Base-by-base conservation (phyloP, 2,113 vertebrate species). In the Myocastor coypus region DNA sequence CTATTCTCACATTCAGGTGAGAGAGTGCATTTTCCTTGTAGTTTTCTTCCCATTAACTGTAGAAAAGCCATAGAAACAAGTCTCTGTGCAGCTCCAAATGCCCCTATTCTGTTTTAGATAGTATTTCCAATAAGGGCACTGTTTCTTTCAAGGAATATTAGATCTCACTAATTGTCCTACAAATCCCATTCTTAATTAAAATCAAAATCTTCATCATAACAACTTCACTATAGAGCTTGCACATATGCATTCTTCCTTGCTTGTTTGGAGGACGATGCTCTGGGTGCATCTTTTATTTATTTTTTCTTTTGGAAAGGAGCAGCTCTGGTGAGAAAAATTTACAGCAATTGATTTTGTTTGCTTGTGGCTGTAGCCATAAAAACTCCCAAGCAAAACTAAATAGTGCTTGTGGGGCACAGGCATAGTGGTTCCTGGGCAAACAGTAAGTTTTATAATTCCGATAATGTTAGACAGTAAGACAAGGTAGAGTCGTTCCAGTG, bases 181-280 rank as follows among this genome's bases (percentile, higher is more conserved):
- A 97, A 97, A 95, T 97, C 95, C 96, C 96, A 95, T 87, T 17
- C 98, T 97, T 97, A 97, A 98, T 98, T 98, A 98, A 98, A 98
- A 96, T 97, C 94, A 98, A 98, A 97, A 87, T 96, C 95, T 96
- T 98, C 63, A 96, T 98, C 89, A 14, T 97, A 98, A 97, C 80
- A 7, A 93, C 96, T 97, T 97, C 1, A 20, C 92, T 52, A 1
- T 92, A 96, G 96, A 96, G 94, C 97, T 97, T 98, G 94, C 94
- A 96, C 97, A 94, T 97, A 87, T 82, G 10, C 93, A 93, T 95
- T 98, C 92, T 87, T 97, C 97, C 95, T 98, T 97, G 96, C 97
- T 98, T 98, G 96, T 97, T 98, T 84, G 94, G 96, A 96, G 86
- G 96, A 87, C 32, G 93, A 98, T 94, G 95, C 97, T 98, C 94